Percentiles rank a stretch among this genome's conserved stretches.
Conservation (phyloP, 2,888 invertebrate genomes). For the Ptycholaimellus sp. region DNA sequence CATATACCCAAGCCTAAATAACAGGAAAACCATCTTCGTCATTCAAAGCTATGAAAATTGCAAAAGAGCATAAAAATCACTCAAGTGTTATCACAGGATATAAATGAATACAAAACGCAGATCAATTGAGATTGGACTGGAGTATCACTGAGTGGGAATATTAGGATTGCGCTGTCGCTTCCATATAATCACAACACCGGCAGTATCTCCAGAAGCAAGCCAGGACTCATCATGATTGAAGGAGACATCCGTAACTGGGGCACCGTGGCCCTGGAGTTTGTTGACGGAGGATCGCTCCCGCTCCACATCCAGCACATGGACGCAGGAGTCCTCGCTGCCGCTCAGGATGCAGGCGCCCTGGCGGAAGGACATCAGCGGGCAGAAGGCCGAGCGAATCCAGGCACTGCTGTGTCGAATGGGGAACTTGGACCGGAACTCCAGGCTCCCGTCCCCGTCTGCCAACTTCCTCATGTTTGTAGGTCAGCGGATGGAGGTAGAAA, state of each 20-base stretch:
- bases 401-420: conserved; percentile 39
- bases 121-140: too few species aligned
- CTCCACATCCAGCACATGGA: conserved; percentile 52
- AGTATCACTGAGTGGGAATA: too few species aligned
- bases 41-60: too few species aligned
- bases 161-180: conserved; percentile 20
- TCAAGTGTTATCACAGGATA: too few species aligned
- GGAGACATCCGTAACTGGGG: conserved; percentile 54
- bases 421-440: conserved; percentile 43
- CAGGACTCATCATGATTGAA: conserved; percentile 68
- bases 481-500: not conserved
- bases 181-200: conserved; percentile 28
- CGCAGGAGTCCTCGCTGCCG: conserved; percentile 52
- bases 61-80: too few species aligned
- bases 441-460: conserved; percentile 41
- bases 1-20: too few species aligned
- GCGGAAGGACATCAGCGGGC: conserved; percentile 53
- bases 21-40: too few species aligned
- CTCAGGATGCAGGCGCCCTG: conserved; percentile 47
- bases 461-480: conserved; percentile 32
- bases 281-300: conserved; percentile 32
- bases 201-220: conserved; percentile 52
- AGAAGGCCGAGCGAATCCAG: conserved; percentile 46
- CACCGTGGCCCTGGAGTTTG: conserved; percentile 48
- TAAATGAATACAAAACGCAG: too few species aligned